Evolutionary conservation across 2,113 vertebrate species (phyloP), one percentile per base, ranked within the genome.

Genomic region (Corythornis madagascariensis): DNA sequence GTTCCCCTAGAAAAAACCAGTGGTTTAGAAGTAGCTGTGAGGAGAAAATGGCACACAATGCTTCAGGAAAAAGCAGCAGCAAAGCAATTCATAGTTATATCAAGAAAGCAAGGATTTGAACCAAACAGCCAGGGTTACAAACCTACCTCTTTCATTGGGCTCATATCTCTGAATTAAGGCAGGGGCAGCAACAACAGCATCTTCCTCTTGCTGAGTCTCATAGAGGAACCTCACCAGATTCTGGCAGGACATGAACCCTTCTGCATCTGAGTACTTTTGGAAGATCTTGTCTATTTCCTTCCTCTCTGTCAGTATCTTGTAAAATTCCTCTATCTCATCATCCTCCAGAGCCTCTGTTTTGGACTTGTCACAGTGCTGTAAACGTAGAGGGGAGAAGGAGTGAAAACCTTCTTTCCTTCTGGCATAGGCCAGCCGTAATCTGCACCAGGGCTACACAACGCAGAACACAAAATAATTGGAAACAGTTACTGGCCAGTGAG

Each of bases 261-360:
- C 80, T 0, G 97, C 92, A 55, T 95, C 75, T 0, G 98, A 96
- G 4, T 98, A 98, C 4, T 90, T 90, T 0, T 15, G 66, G 42
- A 98, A 99, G 93, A 99, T 98, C 11, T 70, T 90, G 38, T 99
- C 97, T 5, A 99, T 98, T 97, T 99, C 99, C 33, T 97, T 94
- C 16, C 99, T 97, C 6, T 98, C 43, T 3, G 99, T 99, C 90
- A 99, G 97, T 84, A 98, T 96, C 83, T 98, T 97, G 80, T 99
- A 99, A 97, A 99, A 99, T 22, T 95, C 90, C 90, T 98, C 98
- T n/a, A 99, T 99, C 97, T 99, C 99, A 1, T 97, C 83, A 11
- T 98, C 99, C 85, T 99, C 99, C 95, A 99, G 93, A 31, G 98
- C 94, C 50, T 98, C 97, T 16, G 99, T 99, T 48, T 97, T 97